Evolutionary conservation across 2,888 invertebrate species (phyloP).

Genomic region (Digitonthophagus gazella): DNA sequence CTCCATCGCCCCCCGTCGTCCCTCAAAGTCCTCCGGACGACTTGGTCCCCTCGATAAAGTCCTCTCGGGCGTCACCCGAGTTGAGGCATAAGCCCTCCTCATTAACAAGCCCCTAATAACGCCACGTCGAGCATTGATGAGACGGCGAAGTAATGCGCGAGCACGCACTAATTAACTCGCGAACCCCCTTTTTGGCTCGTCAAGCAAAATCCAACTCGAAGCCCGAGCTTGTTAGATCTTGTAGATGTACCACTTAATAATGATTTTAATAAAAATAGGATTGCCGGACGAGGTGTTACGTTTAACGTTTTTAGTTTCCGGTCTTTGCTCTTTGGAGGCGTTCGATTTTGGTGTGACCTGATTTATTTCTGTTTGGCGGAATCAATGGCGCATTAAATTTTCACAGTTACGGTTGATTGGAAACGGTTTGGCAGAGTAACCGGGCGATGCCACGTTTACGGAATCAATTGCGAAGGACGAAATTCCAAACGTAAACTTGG

Average conservation of each 20-base stretch:
- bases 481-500: background rate
- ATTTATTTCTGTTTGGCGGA: constrained; percentile 12
- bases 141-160: constrained; percentile 7
- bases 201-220: background rate
- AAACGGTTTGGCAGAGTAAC: constrained; percentile 14
- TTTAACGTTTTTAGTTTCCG: no score
- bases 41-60: background rate
- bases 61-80: background rate
- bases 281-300: no score
- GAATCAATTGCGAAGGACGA: constrained; percentile 4
- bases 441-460: background rate
- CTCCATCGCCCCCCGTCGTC: background rate
- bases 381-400: constrained; percentile 17
- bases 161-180: constrained; percentile 14
- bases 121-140: constrained; percentile 16
- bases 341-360: constrained; percentile 2
- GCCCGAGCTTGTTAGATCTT: background rate
- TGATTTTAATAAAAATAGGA: background rate
- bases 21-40: constrained; percentile 14
- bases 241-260: background rate
- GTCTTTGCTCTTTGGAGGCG: background rate
- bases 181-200: background rate
- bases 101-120: constrained; percentile 4
- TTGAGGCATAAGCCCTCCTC: constrained; percentile 7
- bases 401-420: constrained; percentile 9